Conservation (phyloP, 2,888 invertebrate species). For the Harpagoxenus sublaevis region DNA sequence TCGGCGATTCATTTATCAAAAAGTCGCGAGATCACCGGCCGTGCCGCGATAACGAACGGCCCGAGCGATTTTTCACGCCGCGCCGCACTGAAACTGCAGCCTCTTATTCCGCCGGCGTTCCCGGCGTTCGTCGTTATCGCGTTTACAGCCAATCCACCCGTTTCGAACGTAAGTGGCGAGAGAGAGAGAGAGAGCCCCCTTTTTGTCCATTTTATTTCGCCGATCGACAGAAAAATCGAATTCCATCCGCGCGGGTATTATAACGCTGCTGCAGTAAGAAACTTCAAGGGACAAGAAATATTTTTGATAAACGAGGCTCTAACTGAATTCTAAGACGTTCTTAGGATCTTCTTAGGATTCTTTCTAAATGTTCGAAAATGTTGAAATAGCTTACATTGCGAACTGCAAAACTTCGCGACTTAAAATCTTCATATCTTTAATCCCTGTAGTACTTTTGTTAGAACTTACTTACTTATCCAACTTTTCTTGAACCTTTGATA, state of each 20-base stretch:
- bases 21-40: constrained; percentile 55
- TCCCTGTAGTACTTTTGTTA: background rate
- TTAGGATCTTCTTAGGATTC: background rate
- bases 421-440: background rate
- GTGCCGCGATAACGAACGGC: constrained; percentile 51
- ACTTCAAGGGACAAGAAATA: background rate
- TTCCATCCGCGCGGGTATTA: background rate
- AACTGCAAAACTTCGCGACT: background rate
- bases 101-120: constrained; percentile 44
- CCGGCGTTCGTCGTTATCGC: constrained; percentile 42
- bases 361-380: background rate
- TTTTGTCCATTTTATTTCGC: constrained; percentile 9
- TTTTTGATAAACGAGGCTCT: background rate
- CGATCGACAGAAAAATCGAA: constrained; percentile 31
- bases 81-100: constrained; percentile 39
- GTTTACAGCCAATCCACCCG: constrained; percentile 48
- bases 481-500: background rate
- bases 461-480: too few relatives aligned
- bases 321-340: background rate
- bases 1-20: constrained; percentile 54
- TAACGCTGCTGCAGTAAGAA: background rate
- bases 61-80: constrained; percentile 48
- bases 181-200: background rate
- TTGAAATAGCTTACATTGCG: background rate
- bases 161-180: constrained; percentile 12